phyloP scores from a whole-genome alignment of 2,888 invertebrate genomes.

The Brachynemurus nebulosus region DNA sequence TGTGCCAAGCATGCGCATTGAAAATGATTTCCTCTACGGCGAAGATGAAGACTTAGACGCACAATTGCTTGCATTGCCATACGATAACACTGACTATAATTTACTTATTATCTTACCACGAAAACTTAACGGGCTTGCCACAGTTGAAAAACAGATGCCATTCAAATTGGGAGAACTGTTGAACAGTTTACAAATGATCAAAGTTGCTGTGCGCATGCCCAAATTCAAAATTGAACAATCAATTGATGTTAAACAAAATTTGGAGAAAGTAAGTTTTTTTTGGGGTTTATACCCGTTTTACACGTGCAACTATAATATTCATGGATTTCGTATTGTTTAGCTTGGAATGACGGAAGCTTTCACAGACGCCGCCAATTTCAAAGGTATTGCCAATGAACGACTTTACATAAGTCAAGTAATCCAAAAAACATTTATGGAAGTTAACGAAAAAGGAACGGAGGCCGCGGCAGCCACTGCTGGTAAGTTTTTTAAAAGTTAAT shows the following conservation, averaged over 20 bases:
- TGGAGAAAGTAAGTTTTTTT: conserved; percentile 44
- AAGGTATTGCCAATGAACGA: neutral
- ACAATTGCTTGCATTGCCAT: conserved; percentile 25
- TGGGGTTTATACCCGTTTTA: too few relatives aligned
- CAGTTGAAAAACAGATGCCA: conserved; percentile 14
- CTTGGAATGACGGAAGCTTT: conserved; percentile 19
- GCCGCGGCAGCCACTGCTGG: conserved; percentile 5
- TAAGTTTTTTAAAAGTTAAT: neutral
- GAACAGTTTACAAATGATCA: conserved; percentile 4
- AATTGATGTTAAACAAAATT: conserved; percentile 35
- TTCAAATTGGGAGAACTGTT: conserved; percentile 12
- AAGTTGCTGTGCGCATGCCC: conserved; percentile 17
- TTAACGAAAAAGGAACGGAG: conserved; percentile 5
- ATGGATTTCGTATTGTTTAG: conserved; percentile 11
- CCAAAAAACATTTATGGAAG: conserved; percentile 6
- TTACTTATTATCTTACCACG: conserved; percentile 20
- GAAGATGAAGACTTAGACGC: conserved; percentile 22
- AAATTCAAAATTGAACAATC: conserved; percentile 18
- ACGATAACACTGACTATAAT: conserved; percentile 16
- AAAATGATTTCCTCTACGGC: conserved; percentile 22
- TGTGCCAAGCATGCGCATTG: conserved; percentile 24
- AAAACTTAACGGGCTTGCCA: conserved; percentile 12
- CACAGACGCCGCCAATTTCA: conserved; percentile 3
- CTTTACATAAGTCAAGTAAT: conserved; percentile 3
- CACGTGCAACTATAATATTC: too few relatives aligned